Evolutionary conservation across 2,113 vertebrate species (phyloP).

Genomic region (Datnioides undecimradiatus): DNA sequence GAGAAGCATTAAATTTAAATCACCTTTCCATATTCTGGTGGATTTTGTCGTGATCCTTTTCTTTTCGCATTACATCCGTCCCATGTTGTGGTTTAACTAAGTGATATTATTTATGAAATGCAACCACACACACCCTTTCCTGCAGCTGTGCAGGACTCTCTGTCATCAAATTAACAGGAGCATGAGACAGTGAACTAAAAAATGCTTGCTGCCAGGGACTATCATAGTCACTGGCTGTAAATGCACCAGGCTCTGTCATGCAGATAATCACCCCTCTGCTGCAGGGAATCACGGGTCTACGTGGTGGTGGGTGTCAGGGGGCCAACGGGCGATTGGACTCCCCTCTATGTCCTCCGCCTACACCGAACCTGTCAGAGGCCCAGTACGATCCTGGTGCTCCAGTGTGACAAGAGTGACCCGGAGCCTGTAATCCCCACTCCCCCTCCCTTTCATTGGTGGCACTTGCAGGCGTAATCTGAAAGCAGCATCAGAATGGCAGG

Average conservation of each 20-base stretch:
- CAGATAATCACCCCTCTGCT: conserved; percentile 78
- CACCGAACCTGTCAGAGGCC: conserved; percentile 74
- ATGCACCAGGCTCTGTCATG: conserved; percentile 77
- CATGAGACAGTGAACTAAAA: conserved; percentile 79
- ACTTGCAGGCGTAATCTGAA: conserved; percentile 78
- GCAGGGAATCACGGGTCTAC: conserved; percentile 58
- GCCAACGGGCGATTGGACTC: conserved; percentile 65
- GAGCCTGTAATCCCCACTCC: conserved; percentile 57
- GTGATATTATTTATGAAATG: conserved; percentile 83
- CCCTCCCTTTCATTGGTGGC: conserved; percentile 36
- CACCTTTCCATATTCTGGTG: conserved; percentile 65
- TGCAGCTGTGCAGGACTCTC: conserved; percentile 70
- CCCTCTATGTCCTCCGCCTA: conserved; percentile 53
- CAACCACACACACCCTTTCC: conserved; percentile 69
- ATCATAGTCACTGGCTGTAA: conserved; percentile 78
- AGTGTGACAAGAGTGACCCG: conserved; percentile 78
- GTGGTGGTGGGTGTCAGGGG: conserved; percentile 67
- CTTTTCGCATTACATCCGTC: conserved; percentile 67
- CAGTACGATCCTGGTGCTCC: conserved; percentile 55
- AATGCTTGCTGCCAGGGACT: conserved; percentile 80
- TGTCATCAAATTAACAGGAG: conserved; percentile 84
- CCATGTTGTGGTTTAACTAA: conserved; percentile 70
- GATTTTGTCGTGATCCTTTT: conserved; percentile 68
- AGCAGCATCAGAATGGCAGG: conserved; percentile 64
- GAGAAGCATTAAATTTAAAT: conserved; percentile 76